phyloP scores from a whole-genome alignment of 1,140 invertebrate genomes.

The Orussus abietinus region DNA sequence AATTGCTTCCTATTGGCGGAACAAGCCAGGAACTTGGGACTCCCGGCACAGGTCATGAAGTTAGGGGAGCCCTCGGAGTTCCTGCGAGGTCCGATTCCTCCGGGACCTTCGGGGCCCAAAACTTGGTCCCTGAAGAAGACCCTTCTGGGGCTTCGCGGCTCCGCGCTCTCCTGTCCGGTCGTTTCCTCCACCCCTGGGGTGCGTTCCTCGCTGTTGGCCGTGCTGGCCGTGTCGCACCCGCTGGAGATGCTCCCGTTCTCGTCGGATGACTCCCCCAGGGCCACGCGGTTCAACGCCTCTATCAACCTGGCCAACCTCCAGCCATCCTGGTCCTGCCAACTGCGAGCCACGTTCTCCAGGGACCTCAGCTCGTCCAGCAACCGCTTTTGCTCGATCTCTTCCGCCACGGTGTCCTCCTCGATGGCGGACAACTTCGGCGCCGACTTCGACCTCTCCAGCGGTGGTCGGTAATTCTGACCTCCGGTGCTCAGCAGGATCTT shows the following conservation, averaged over 20 bases:
- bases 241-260: conserved; percentile 73
- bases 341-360: conserved; percentile 42
- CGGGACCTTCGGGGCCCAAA: conserved; percentile 7
- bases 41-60: conserved; percentile 44
- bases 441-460: conserved; percentile 89
- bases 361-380: conserved; percentile 45
- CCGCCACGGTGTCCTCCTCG: conserved; percentile 85
- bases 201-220: conserved; percentile 54
- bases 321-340: conserved; percentile 47
- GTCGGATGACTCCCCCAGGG: conserved; percentile 51
- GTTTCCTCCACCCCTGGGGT: conserved; percentile 27
- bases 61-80: conserved; percentile 48
- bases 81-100: conserved; percentile 27
- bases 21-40: conserved; percentile 36
- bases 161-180: conserved; percentile 16
- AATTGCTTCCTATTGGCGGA: conserved; percentile 29
- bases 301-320: conserved; percentile 47
- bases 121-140: conserved; percentile 28
- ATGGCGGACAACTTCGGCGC: conserved; percentile 93
- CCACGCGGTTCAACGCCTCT: conserved; percentile 40
- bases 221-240: conserved; percentile 75
- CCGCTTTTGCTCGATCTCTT: conserved; percentile 63
- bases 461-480: conserved; percentile 81
- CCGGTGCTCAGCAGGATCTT: conserved; percentile 78
- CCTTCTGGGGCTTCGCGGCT: conserved; percentile 21